These are phyloP conservation scores for Emmelina monodactyla DNA, from an alignment of 2,888 invertebrate species.

Conservation along the genomic window DNA sequence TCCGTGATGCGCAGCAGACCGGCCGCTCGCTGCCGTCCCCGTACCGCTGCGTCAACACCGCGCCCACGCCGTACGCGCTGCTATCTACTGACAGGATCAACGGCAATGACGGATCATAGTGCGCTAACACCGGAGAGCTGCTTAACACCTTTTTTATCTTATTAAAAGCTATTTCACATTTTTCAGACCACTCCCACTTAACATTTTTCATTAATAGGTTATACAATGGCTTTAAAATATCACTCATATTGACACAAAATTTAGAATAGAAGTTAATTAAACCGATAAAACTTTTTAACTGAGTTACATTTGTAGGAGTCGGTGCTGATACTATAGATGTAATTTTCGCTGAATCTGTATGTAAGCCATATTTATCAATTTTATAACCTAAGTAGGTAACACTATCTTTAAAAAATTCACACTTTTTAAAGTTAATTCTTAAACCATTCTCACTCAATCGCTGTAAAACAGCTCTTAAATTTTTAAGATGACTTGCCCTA, in stretches of 20 bases:
- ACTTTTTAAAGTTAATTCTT: conserved; percentile 15
- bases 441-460: conserved; percentile 11
- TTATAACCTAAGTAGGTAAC: conserved; percentile 15
- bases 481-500: conserved; percentile 10
- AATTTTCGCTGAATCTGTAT: conserved; percentile 16
- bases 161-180: not conserved
- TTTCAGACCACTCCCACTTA: not conserved
- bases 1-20: not conserved
- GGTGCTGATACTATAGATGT: conserved; percentile 10
- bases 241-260: not conserved
- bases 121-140: not conserved
- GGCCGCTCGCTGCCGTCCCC: not conserved
- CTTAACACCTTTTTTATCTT: not conserved
- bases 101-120: not conserved
- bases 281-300: not conserved
- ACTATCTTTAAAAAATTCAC: conserved; percentile 15
- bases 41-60: not conserved
- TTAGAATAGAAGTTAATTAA: not conserved
- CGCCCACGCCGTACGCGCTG: not conserved
- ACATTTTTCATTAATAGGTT: not conserved
- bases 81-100: not conserved
- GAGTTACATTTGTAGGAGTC: conserved; percentile 1
- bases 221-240: not conserved
- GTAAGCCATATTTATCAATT: conserved; percentile 17
- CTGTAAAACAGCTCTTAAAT: conserved; percentile 15